These are phyloP conservation scores for Melanerpes aurifrons DNA, from an alignment of 2,113 vertebrate genomes.

Conservation along the genomic window DNA sequence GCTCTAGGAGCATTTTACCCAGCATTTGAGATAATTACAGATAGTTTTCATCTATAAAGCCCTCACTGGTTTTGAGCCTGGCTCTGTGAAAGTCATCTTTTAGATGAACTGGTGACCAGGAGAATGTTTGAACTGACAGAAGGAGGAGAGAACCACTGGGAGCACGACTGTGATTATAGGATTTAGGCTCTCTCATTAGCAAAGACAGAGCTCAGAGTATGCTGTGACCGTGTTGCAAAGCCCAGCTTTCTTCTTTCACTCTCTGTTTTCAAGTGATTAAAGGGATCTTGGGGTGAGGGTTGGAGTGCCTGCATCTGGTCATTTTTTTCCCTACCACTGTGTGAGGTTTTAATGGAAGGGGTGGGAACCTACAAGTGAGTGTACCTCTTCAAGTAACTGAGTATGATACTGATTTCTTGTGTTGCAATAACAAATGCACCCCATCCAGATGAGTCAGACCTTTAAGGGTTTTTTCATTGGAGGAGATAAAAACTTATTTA, in stretches of 20 bases:
- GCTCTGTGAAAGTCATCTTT: neutral
- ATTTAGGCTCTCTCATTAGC: neutral
- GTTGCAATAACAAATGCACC: slow-evolving; percentile 20
- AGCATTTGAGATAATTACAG: neutral
- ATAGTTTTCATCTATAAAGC: neutral
- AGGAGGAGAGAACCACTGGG: neutral
- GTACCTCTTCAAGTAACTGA: neutral
- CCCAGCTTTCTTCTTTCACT: neutral
- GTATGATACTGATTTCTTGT: neutral
- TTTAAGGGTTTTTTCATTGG: neutral
- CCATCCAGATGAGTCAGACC: slow-evolving; percentile 20
- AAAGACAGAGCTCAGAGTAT: neutral
- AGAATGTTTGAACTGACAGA: neutral
- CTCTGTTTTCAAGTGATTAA: neutral
- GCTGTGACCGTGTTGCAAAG: neutral
- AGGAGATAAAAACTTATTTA: neutral
- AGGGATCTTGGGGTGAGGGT: neutral
- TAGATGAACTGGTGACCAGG: neutral
- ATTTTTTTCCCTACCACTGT: neutral
- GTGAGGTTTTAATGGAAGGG: neutral
- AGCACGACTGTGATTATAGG: neutral
- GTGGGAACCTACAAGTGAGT: neutral
- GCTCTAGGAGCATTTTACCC: neutral
- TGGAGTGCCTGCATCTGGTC: neutral
- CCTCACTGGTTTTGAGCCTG: neutral